Conservation (phyloP, 2,888 invertebrate species). For the Exephanes ischioxanthus region DNA sequence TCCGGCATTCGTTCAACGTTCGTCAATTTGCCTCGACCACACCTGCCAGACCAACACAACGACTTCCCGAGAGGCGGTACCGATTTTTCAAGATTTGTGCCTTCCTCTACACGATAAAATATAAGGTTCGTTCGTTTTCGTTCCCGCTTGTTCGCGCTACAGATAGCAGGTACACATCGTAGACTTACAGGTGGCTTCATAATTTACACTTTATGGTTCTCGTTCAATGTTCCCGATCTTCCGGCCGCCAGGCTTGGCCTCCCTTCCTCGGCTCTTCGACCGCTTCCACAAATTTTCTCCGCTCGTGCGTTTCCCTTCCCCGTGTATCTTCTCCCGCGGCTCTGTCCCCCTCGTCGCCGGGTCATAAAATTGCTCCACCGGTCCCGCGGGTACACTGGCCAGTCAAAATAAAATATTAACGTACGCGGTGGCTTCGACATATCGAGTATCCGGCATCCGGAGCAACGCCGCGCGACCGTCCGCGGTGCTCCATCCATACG, state of each 20-base stretch:
- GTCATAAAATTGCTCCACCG: slow-evolving; percentile 75
- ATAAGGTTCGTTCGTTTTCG: slow-evolving; percentile 27
- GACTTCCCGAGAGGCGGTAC: background rate
- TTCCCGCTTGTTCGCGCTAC: slow-evolving; percentile 44
- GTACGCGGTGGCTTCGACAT: slow-evolving; percentile 54
- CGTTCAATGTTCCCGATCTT: slow-evolving; percentile 64
- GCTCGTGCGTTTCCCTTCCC: background rate
- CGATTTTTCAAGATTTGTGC: slow-evolving; percentile 7
- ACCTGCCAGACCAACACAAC: no score
- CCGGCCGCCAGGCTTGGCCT: slow-evolving; percentile 46
- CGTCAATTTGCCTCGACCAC: no score
- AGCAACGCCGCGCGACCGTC: slow-evolving; percentile 17
- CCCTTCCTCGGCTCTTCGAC: slow-evolving; percentile 37
- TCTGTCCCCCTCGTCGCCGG: slow-evolving; percentile 60
- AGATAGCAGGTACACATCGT: slow-evolving; percentile 36
- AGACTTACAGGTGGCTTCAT: slow-evolving; percentile 72
- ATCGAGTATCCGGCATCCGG: slow-evolving; percentile 54
- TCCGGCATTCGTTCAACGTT: no score
- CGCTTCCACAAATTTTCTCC: slow-evolving; percentile 61
- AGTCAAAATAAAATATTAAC: slow-evolving; percentile 68
- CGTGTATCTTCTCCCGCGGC: slow-evolving; percentile 11
- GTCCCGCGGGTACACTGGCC: slow-evolving; percentile 63
- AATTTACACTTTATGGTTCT: slow-evolving; percentile 76
- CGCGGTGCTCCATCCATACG: slow-evolving; percentile 2
- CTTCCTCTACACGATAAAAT: slow-evolving; percentile 3